Percentiles rank a stretch among this genome's conserved stretches.
Evolutionary conservation across 2,888 invertebrate species (phyloP).

Genomic region (Lepidochitona cinerea): DNA sequence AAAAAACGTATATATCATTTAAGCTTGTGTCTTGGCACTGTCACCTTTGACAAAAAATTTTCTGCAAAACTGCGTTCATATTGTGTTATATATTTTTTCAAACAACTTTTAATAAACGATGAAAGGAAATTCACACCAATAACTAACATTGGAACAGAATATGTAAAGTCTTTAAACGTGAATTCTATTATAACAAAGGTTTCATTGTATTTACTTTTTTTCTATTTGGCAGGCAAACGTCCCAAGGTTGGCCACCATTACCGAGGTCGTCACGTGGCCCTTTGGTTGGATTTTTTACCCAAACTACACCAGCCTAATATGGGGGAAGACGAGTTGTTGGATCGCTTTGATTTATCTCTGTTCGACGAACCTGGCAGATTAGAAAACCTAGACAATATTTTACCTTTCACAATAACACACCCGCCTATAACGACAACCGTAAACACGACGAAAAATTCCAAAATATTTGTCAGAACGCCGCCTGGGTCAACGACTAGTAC

Average conservation of each 20-base stretch:
- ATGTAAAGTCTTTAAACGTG: no score
- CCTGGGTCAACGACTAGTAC: background rate
- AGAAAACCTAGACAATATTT: background rate
- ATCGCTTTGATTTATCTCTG: background rate
- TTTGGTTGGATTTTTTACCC: constrained; percentile 95
- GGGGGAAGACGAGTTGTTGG: constrained; percentile 72
- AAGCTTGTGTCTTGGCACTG: no score
- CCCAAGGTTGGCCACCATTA: constrained; percentile 94
- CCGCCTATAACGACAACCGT: background rate
- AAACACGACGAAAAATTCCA: background rate
- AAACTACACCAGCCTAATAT: constrained; percentile 88
- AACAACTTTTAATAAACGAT: no score
- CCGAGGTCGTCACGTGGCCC: constrained; percentile 93
- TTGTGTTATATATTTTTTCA: no score
- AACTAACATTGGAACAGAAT: no score
- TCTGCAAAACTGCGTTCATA: no score
- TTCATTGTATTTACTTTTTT: no score
- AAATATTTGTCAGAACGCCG: background rate
- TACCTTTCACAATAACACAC: background rate
- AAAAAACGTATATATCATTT: no score
- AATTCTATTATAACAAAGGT: no score
- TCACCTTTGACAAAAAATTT: no score
- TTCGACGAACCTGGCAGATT: background rate
- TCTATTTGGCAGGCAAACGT: constrained; percentile 81
- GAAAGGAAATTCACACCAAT: no score